Base-by-base conservation (phyloP, 2,888 invertebrate species). In the Drosophila quinaria region DNA sequence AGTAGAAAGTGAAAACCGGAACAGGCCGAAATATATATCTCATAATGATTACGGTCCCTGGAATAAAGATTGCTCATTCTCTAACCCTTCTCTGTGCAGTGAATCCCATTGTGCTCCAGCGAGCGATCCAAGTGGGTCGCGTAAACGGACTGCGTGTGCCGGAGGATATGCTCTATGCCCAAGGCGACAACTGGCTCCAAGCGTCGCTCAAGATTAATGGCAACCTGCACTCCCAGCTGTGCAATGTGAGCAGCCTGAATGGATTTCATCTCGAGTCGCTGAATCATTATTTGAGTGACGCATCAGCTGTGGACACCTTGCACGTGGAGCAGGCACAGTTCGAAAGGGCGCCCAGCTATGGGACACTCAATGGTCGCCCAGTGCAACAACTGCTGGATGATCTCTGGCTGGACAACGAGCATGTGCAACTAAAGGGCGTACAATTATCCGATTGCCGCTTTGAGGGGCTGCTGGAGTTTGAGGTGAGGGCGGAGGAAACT, bases 361-460 rank as follows among this genome's bases (percentile, higher is more conserved):
- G 78, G 13, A 90, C 81, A 10, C 79, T 94, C 1, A 94, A 94
- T 80, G 76, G 90, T 3, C 79, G 87, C 10, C 77, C 90, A 44
- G 64, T 94, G 22, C 61, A 89, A 3, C 62, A 92, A 25, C 75
- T 94, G 13, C 73, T 92, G 1, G 81, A 93, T 15, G 80, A 91
- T 15, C 87, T 93, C 46, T 95, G 95, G 95, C 90, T 94, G 73
- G 90, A 87, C 25, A 93, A 94, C 81, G 91, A 91, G 46, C 78
- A 86, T 67, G 90, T 91, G 0, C 70, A 81, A 42, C 61, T 92
- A 15, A 51, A 52, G 8, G 58, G 62, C 33, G 69, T 89, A n/a
- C 81, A 88, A 50, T 58, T 92, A 29, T 58, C 70, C 0, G 70
- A 86, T 29, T 89, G 74, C 11, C 74, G 75, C 52, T 90, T 91